These are phyloP conservation scores for Phalanger gymnotis DNA, from an alignment of 2,797 vertebrate genomes.

Conservation along the genomic window DNA sequence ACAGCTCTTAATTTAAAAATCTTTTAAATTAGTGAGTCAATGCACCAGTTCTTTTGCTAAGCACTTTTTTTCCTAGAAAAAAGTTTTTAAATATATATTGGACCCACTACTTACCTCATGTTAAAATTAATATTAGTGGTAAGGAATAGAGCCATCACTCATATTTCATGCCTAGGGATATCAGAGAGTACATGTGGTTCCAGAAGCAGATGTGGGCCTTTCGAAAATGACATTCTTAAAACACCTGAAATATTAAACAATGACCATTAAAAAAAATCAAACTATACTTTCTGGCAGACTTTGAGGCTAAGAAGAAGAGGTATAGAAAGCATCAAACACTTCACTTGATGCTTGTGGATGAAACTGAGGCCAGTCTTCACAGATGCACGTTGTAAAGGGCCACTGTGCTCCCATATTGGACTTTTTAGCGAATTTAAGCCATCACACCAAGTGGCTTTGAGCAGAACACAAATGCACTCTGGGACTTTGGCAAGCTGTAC, in stretches of 20 bases:
- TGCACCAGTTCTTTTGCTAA: not conserved
- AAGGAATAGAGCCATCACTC: not conserved
- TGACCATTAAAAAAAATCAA: not conserved
- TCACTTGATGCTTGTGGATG: not conserved
- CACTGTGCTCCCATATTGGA: not conserved
- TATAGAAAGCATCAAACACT: not conserved
- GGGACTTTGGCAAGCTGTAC: slow-evolving; percentile 37
- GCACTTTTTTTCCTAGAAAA: not conserved
- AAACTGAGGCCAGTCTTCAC: not conserved
- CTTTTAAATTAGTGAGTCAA: not conserved
- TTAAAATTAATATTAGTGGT: not conserved
- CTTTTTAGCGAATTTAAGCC: slow-evolving; percentile 31
- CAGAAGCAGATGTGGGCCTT: not conserved
- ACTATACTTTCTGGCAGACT: not conserved
- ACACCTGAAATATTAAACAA: not conserved
- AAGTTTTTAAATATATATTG: not conserved
- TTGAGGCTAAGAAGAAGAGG: not conserved
- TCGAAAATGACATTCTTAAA: not conserved
- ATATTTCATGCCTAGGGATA: not conserved
- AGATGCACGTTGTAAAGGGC: not conserved
- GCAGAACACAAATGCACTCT: slow-evolving; percentile 9
- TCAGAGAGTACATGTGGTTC: not conserved
- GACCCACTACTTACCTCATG: not conserved
- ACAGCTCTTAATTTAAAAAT: not conserved
- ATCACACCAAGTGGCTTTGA: slow-evolving; percentile 13